Percentiles rank a stretch among this genome's conserved stretches.
These are phyloP conservation scores for Porites rus DNA, from an alignment of 92 coral and sea anemone genomes.

Conservation along the genomic window DNA sequence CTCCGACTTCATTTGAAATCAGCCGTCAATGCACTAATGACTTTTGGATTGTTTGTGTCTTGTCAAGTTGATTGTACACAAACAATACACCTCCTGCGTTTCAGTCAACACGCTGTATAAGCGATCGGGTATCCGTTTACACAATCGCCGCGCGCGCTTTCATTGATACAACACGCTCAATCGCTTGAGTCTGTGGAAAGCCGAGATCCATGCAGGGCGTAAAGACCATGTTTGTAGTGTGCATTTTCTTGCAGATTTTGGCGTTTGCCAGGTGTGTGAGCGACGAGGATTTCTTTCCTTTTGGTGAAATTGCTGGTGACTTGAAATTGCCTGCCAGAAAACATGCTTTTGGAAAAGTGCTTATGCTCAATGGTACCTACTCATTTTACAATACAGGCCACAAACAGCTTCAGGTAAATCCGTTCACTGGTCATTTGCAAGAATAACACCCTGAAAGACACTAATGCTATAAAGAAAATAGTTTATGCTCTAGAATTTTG, in stretches of 20 bases:
- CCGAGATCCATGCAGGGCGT: background rate
- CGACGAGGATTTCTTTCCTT: slow-evolving; percentile 74
- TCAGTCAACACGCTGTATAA: slow-evolving; percentile 27
- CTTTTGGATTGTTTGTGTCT: slow-evolving; percentile 46
- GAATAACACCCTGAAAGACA: background rate
- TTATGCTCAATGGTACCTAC: slow-evolving; percentile 59
- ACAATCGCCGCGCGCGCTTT: slow-evolving; percentile 33
- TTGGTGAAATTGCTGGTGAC: slow-evolving; percentile 68
- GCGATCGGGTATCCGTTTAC: slow-evolving; percentile 22
- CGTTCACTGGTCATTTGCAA: background rate
- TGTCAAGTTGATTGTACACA: slow-evolving; percentile 61
- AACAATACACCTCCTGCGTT: slow-evolving; percentile 69
- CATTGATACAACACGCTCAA: background rate
- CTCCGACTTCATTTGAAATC: slow-evolving; percentile 20
- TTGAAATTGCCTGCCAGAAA: slow-evolving; percentile 24
- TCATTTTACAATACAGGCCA: slow-evolving; percentile 61
- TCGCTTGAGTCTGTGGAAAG: background rate
- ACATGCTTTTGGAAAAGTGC: slow-evolving; percentile 38
- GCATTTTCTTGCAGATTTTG: slow-evolving; percentile 48
- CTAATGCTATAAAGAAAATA: no score
- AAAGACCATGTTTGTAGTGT: slow-evolving; percentile 23
- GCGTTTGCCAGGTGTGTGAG: slow-evolving; percentile 43
- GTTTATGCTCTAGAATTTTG: slow-evolving; percentile 10
- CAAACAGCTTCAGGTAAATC: slow-evolving; percentile 69
- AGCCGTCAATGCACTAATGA: slow-evolving; percentile 32